phyloP scores from a whole-genome alignment of 2,113 vertebrate genomes.

The Speoplatyrhinus poulsoni region DNA sequence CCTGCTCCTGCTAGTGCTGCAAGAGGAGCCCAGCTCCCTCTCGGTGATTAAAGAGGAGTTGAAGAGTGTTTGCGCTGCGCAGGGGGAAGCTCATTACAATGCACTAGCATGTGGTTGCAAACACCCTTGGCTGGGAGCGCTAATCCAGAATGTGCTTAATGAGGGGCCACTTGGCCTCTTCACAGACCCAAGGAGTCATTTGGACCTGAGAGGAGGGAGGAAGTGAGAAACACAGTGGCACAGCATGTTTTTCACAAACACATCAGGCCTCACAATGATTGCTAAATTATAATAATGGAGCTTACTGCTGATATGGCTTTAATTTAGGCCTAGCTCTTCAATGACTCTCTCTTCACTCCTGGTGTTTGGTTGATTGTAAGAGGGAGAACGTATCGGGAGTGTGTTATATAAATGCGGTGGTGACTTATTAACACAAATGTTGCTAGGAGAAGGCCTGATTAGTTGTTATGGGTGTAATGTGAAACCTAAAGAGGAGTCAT shows the following conservation, averaged over 20 bases:
- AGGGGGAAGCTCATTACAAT: conserved; percentile 77
- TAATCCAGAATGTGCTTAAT: conserved; percentile 79
- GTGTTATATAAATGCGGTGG: conserved; percentile 5
- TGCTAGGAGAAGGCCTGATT: conserved; percentile 15
- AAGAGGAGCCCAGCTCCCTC: conserved; percentile 64
- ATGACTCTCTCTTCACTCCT: conserved; percentile 53
- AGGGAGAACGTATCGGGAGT: conserved; percentile 51
- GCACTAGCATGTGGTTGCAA: conserved; percentile 75
- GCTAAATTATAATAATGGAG: conserved; percentile 64
- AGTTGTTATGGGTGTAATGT: conserved; percentile 36
- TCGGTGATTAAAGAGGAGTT: conserved; percentile 76
- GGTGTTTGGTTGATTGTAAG: conserved; percentile 59
- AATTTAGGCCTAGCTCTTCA: conserved; percentile 36
- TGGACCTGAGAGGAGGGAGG: conserved; percentile 37
- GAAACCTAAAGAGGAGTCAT: conserved; percentile 19
- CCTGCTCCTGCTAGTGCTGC: conserved; percentile 39
- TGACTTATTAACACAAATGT: conserved; percentile 25
- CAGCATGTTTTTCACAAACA: conserved; percentile 47
- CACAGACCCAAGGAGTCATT: conserved; percentile 49
- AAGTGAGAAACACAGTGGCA: conserved; percentile 34
- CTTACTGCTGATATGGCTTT: conserved; percentile 37
- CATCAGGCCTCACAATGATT: conserved; percentile 68
- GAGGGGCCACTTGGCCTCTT: conserved; percentile 71
- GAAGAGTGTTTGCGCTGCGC: conserved; percentile 67
- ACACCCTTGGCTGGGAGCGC: conserved; percentile 60